Conservation (phyloP, 2,113 vertebrate genomes). For the Tonatia bakeri region DNA sequence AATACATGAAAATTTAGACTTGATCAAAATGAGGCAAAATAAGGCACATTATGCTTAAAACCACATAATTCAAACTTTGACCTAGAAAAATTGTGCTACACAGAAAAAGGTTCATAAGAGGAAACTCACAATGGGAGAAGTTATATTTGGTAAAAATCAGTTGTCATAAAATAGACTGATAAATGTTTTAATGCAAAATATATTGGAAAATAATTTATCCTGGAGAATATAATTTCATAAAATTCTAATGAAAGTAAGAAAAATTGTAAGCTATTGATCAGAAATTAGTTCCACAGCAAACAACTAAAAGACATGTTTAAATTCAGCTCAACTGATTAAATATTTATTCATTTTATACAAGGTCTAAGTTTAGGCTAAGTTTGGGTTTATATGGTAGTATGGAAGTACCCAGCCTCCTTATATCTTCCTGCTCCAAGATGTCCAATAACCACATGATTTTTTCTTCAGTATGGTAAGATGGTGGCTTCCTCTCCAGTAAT, state of each 20-base stretch:
- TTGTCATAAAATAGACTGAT: neutral
- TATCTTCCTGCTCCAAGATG: neutral
- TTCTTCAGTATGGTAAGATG: neutral
- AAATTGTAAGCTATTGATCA: neutral
- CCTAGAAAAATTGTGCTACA: neutral
- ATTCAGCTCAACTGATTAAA: neutral
- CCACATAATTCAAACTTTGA: neutral
- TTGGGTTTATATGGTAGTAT: neutral
- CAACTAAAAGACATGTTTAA: neutral
- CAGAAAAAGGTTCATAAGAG: neutral
- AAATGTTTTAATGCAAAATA: neutral
- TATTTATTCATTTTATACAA: neutral
- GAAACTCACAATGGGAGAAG: neutral
- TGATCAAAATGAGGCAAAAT: neutral
- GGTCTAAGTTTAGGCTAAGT: neutral
- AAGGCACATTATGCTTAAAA: neutral
- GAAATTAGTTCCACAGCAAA: neutral
- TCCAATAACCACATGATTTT: neutral
- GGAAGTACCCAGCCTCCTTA: neutral
- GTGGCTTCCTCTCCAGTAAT: neutral
- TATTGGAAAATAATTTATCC: neutral
- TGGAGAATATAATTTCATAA: neutral
- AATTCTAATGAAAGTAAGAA: neutral
- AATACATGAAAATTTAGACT: neutral
- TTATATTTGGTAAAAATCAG: neutral